These are phyloP conservation scores for Trypoxylon attenuatum DNA, from an alignment of 2,888 invertebrate species.

Conservation along the genomic window DNA sequence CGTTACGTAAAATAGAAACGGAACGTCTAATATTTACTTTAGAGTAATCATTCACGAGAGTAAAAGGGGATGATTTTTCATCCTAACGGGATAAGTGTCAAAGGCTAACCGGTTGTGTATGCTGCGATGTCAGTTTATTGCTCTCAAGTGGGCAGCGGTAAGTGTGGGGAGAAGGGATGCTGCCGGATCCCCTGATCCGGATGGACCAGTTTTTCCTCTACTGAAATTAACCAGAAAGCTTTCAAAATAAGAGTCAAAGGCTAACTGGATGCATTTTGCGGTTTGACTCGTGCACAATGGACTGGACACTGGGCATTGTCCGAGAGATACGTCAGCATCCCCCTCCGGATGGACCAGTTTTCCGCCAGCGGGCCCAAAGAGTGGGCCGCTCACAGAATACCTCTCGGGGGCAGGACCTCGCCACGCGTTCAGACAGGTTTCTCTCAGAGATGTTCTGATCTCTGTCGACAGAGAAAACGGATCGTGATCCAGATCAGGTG, in stretches of 20 bases:
- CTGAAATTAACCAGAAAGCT: constrained; percentile 39
- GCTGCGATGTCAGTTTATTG: constrained; percentile 51
- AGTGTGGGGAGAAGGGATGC: constrained; percentile 35
- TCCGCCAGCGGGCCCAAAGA: constrained; percentile 20
- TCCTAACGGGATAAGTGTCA: constrained; percentile 44
- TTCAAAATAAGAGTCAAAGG: constrained; percentile 56
- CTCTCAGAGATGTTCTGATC: constrained; percentile 26
- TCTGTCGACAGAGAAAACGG: constrained; percentile 57
- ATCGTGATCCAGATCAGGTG: constrained; percentile 71
- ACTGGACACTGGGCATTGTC: constrained; percentile 67
- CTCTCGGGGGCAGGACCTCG: constrained; percentile 58
- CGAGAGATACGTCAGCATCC: constrained; percentile 62
- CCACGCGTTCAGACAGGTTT: constrained; percentile 71
- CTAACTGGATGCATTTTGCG: constrained; percentile 65
- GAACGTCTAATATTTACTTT: constrained; percentile 1
- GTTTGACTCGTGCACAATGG: constrained; percentile 56
- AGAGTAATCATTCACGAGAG: not conserved
- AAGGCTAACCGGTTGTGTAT: constrained; percentile 58
- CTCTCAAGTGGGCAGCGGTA: constrained; percentile 54
- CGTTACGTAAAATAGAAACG: no score
- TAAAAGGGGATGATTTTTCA: constrained; percentile 5
- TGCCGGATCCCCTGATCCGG: constrained; percentile 34
- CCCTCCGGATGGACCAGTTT: constrained; percentile 67
- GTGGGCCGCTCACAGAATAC: constrained; percentile 11
- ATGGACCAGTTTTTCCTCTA: constrained; percentile 49